Base-by-base conservation (phyloP, 2,797 vertebrate species). In the Sebastes nivosus region DNA sequence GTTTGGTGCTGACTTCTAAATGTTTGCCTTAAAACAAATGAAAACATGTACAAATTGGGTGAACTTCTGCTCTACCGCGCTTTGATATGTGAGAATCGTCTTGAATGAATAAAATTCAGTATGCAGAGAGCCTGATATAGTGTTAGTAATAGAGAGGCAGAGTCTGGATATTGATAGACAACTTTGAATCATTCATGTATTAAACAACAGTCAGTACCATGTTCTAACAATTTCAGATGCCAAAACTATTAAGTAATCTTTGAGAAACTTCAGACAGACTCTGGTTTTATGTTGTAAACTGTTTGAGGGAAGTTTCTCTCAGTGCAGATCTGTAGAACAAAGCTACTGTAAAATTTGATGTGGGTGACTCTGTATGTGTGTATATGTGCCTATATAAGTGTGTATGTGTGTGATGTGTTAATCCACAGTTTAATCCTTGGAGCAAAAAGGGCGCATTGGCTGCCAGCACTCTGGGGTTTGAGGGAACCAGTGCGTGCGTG, bases 381-480 rank as follows among this genome's bases (percentile, higher is more conserved):
- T 59, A 18, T 74, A 29, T 11, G n/a, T 34, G 55, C 20, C 16
- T 72, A 55, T 76, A 27, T 82, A 65, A 75, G 60, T 69, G 65
- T 63, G 71, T 36, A 24, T 27, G 27, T 78, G 75, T 75, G 77
- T 30, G 64, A 80, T 78, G 79, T 67, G 83, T 87, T 88, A 89
- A 91, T 92, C 91, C 88, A 73, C 72, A 80, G 75, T 89, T 90
- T 88, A 92, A 90, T 86, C 85, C 86, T 81, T 72, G 46, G 29
- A 80, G 66, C 38, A 80, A 74, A 85, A 83, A 72, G 32, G 61
- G 72, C 16, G 68, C 59, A 85, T 84, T 78, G 76, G 76, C 74
- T 85, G 83, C 81, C 65, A 69, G 36, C 60, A 32, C 64, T 83
- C 60, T 16, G 34, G 68, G 55, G 67, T 78, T 72, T 66, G 76